Conservation (phyloP, 2,797 vertebrate genomes). For the Stomatorhinus walkeri region DNA sequence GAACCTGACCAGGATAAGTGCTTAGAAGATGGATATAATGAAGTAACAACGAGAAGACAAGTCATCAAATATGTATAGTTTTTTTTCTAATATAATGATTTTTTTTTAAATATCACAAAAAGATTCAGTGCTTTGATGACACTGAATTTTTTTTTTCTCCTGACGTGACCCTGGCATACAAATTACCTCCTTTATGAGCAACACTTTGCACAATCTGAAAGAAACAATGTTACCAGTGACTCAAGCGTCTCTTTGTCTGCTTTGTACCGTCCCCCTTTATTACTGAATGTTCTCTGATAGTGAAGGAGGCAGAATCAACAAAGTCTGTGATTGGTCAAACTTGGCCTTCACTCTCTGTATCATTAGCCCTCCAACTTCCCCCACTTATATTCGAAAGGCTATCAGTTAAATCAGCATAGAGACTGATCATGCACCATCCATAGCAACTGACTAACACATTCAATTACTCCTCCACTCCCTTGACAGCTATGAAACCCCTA, state of each 20-base stretch:
- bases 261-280: background rate
- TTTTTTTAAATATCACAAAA: background rate
- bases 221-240: background rate
- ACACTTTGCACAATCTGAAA: background rate
- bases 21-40: background rate
- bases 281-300: background rate
- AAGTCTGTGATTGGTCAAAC: background rate
- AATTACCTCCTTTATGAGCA: background rate
- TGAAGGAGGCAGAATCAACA: background rate
- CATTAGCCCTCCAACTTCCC: background rate
- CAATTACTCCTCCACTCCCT: constrained; percentile 3
- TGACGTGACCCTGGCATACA: background rate
- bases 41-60: background rate
- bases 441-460: background rate
- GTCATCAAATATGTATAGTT: background rate
- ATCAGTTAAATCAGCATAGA: background rate
- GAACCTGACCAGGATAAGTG: background rate
- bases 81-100: background rate
- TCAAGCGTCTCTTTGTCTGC: background rate
- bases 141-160: background rate
- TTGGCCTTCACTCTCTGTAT: background rate
- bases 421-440: background rate
- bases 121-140: background rate
- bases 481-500: background rate
- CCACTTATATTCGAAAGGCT: background rate